Evolutionary conservation across 2,797 vertebrate species (phyloP).

Genomic region (Lepidocolaptes lacrymiger): DNA sequence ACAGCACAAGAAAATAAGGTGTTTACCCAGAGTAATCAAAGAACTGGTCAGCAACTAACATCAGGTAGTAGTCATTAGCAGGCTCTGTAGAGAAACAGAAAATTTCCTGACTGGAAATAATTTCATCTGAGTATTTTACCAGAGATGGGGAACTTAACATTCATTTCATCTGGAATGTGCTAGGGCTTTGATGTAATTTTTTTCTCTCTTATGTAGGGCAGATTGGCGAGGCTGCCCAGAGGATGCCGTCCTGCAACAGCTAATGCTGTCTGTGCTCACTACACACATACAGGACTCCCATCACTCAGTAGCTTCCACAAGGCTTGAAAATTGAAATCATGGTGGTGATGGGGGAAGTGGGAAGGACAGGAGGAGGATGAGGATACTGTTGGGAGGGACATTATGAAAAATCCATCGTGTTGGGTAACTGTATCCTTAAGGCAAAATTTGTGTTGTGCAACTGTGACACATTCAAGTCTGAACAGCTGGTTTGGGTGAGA

Average conservation of each 20-base stretch:
- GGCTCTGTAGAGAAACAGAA: not conserved
- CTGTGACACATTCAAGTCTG: conserved; percentile 27
- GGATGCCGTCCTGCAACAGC: fast-evolving
- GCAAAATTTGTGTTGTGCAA: conserved; percentile 45
- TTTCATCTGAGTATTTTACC: not conserved
- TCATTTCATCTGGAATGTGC: not conserved
- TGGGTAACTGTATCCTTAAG: conserved; percentile 48
- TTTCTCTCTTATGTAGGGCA: not conserved
- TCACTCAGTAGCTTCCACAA: not conserved
- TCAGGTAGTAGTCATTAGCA: not conserved
- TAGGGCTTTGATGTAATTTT: not conserved
- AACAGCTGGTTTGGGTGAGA: conserved; percentile 51
- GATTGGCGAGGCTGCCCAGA: not conserved
- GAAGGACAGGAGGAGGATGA: not conserved
- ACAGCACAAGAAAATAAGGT: not conserved
- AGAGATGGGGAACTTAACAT: not conserved
- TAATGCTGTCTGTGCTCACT: not conserved
- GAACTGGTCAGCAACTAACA: not conserved
- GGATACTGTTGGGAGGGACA: not conserved
- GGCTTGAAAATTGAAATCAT: not conserved
- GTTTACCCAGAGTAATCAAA: not conserved
- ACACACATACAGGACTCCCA: fast-evolving
- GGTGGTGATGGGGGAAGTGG: not conserved
- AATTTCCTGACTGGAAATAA: not conserved
- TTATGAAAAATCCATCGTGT: not conserved